phyloP scores from a whole-genome alignment of 2,113 vertebrate genomes.

The Callocephalon fimbriatum region DNA sequence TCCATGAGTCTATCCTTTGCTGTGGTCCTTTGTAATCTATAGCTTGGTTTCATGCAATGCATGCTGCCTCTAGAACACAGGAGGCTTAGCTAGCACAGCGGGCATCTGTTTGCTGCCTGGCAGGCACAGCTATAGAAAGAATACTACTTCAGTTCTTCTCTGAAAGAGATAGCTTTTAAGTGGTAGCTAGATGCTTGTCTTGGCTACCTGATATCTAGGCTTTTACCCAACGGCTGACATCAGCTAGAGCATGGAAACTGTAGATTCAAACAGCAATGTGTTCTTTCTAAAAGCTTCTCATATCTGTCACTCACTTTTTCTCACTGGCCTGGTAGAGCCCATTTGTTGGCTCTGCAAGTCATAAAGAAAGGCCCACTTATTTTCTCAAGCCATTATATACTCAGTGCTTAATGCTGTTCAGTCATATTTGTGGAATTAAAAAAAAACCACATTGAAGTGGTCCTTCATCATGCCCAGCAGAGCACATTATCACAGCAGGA shows the following conservation, averaged over 20 bases:
- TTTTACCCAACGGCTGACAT: slow-evolving; percentile 45
- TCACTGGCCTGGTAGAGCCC: background rate
- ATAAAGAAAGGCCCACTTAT: slow-evolving; percentile 39
- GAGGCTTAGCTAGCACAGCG: slow-evolving; percentile 18
- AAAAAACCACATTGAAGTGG: background rate
- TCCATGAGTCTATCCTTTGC: background rate
- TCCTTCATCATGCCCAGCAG: background rate
- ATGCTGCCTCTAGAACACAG: background rate
- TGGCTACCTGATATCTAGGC: slow-evolving; percentile 65
- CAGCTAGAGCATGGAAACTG: slow-evolving; percentile 45
- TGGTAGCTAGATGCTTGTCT: slow-evolving; percentile 64
- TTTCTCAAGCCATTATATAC: slow-evolving; percentile 6
- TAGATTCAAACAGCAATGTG: slow-evolving; percentile 49
- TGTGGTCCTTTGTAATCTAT: slow-evolving; percentile 20
- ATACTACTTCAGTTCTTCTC: slow-evolving; percentile 54
- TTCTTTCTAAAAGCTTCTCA: slow-evolving; percentile 29
- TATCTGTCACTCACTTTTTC: slow-evolving; percentile 59
- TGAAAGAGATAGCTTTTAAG: slow-evolving; percentile 64
- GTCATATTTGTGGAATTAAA: background rate
- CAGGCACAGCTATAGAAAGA: slow-evolving; percentile 25
- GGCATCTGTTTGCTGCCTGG: slow-evolving; percentile 55
- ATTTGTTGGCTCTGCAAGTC: slow-evolving; percentile 13
- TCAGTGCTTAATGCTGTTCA: slow-evolving; percentile 10
- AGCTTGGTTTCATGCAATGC: background rate
- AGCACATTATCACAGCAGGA: background rate